Evolutionary conservation across 1,140 invertebrate species (phyloP).

Genomic region (Diabrotica virgifera): DNA sequence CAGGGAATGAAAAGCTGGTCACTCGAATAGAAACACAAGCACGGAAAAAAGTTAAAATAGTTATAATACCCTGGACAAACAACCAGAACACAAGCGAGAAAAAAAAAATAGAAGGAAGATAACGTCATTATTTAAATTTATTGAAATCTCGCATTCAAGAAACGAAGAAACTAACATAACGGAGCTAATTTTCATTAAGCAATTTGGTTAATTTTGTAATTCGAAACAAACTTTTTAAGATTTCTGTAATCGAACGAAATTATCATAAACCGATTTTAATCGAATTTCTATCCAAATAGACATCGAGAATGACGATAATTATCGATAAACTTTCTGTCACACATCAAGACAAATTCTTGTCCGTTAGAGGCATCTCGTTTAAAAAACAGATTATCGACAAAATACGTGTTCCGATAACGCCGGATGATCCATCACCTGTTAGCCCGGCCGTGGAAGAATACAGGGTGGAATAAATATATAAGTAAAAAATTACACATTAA

Average conservation of each 20-base stretch:
- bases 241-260: neutral
- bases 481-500: neutral
- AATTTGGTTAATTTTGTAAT: too few relatives aligned
- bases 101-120: too few relatives aligned
- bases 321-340: neutral
- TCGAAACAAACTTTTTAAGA: too few relatives aligned
- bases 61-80: too few relatives aligned
- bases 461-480: neutral
- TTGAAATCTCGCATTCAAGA: too few relatives aligned
- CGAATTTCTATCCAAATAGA: neutral
- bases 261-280: neutral
- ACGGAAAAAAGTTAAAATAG: too few relatives aligned
- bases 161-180: too few relatives aligned
- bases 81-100: too few relatives aligned
- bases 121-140: too few relatives aligned
- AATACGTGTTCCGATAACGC: constrained; percentile 8
- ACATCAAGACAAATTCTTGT: constrained; percentile 13
- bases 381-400: constrained; percentile 17
- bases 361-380: constrained; percentile 11
- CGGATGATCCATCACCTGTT: constrained; percentile 13
- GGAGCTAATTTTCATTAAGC: too few relatives aligned
- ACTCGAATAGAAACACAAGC: too few relatives aligned
- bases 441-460: constrained; percentile 4
- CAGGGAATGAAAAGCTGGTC: too few relatives aligned
- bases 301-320: neutral